Base-by-base conservation (phyloP, 2,888 invertebrate species). In the Neria commutata region DNA sequence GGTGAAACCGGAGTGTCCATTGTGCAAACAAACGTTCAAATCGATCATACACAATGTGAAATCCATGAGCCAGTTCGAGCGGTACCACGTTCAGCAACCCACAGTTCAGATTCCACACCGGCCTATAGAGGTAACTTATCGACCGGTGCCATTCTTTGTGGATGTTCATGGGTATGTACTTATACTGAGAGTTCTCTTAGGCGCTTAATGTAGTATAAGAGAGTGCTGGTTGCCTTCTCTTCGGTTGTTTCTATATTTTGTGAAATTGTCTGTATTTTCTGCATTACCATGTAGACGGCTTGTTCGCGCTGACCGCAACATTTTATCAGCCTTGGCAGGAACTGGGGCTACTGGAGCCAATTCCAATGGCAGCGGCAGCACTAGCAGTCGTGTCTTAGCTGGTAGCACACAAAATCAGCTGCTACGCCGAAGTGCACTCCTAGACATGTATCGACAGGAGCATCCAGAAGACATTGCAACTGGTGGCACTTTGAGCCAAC, bases 31-130 rank as follows among this genome's bases (percentile, higher is more conserved):
- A 77, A 86, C 88, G 3, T 97, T 97, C 80, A 91, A 89, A 70
- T 91, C 91, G 6, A 97, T 97, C 58, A 92, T 96, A 62, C 94
- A 96, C 82, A 95, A 94, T 86, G 92, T 96, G 3, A 88, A 91
- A 67, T 91, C 94, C 0, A 90, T 90, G 76, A 87, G 89, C 65
- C 92, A 94, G 71, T 96, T 93, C 81, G 95, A 97, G 71, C 91
- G 94, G 75, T 93, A 95, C 76, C 81, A 86, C 70, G 87, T 87
- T 29, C 78, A 79, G 52, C 73, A 70, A 17, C 67, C 73, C 23
- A 65, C 74, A 19, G 67, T 67, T 26, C 67, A 73, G 25, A 56
- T 67, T 33, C 60, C 71, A 19, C 75, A 75, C 33, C 68, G 70
- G 26, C 61, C 67, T 26, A 53, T 62, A 25, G 63, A 65, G 50